Conservation (phyloP, 2,888 invertebrate species). For the Drosophila atripex region DNA sequence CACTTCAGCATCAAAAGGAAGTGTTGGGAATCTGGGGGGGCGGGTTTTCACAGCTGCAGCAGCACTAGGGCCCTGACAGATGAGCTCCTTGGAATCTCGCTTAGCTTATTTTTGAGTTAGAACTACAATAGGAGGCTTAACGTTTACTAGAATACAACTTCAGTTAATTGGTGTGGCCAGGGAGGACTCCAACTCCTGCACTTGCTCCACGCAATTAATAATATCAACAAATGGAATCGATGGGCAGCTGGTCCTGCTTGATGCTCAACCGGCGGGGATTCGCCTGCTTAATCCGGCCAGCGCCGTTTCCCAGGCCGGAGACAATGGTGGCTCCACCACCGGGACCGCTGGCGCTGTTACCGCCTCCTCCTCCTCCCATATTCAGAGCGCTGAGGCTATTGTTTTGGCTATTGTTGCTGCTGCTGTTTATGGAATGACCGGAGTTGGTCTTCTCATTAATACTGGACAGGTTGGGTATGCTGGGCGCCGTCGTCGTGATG, state of each 20-base stretch:
- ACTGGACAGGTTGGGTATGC: constrained; percentile 82
- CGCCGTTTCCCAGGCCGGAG: constrained; percentile 44
- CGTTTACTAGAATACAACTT: constrained; percentile 47
- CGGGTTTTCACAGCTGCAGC: constrained; percentile 45
- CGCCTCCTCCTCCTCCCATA: constrained; percentile 30
- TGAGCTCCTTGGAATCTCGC: constrained; percentile 47
- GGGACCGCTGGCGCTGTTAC: constrained; percentile 31
- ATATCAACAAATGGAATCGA: constrained; percentile 84
- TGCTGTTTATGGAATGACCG: constrained; percentile 77
- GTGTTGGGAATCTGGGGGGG: constrained; percentile 6
- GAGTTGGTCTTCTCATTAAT: constrained; percentile 82
- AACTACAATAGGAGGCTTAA: constrained; percentile 39
- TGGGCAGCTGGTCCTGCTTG: constrained; percentile 83
- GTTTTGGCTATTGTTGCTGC: constrained; percentile 69
- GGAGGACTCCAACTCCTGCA: constrained; percentile 1
- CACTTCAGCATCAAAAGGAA: constrained; percentile 30
- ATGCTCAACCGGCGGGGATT: constrained; percentile 82
- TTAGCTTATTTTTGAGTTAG: constrained; percentile 42
- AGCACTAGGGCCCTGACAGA: constrained; percentile 44
- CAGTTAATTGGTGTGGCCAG: constrained; percentile 11
- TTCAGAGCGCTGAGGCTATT: constrained; percentile 56
- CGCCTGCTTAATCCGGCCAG: constrained; percentile 60
- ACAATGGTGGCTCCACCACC: constrained; percentile 42
- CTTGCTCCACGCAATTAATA: constrained; percentile 48
- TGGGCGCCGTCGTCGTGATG: constrained; percentile 76